Evolutionary conservation across 2,113 vertebrate genomes (phyloP).

Genomic region (Callaeas wilsoni): DNA sequence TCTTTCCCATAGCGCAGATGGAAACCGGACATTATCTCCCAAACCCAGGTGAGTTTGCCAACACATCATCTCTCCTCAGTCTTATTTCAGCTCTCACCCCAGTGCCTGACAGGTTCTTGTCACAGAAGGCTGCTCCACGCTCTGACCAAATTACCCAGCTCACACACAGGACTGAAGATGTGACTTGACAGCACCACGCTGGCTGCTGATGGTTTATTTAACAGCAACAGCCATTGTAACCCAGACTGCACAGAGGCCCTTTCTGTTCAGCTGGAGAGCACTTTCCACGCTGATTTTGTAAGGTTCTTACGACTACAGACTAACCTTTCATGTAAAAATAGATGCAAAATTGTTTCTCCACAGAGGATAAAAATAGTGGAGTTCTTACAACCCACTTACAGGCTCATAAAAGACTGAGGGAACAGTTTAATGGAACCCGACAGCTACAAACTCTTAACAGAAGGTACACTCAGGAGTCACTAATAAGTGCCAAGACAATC

Average conservation of each 20-base stretch:
- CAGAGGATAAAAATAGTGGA: slow-evolving; percentile 15
- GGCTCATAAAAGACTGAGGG: not conserved
- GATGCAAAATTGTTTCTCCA: not conserved
- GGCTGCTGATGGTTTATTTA: not conserved
- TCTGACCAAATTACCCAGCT: not conserved
- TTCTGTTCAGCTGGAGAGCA: not conserved
- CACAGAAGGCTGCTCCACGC: not conserved
- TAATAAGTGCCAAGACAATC: slow-evolving; percentile 14
- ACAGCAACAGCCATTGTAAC: not conserved
- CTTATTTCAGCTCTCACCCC: not conserved
- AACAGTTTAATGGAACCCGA: not conserved
- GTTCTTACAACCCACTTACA: not conserved
- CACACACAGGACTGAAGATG: not conserved
- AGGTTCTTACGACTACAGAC: slow-evolving; percentile 6
- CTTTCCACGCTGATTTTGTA: not conserved
- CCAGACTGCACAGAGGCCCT: not conserved
- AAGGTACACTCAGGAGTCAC: slow-evolving; percentile 7
- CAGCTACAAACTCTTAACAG: slow-evolving; percentile 21
- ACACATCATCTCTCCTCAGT: not conserved
- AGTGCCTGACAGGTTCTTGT: not conserved
- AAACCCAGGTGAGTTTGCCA: not conserved
- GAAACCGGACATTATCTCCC: not conserved
- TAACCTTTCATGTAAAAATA: slow-evolving; percentile 45
- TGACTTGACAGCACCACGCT: not conserved
- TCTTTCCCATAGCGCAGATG: not conserved